phyloP scores from a whole-genome alignment of 2,888 invertebrate species.

The Nomada ferruginata region DNA sequence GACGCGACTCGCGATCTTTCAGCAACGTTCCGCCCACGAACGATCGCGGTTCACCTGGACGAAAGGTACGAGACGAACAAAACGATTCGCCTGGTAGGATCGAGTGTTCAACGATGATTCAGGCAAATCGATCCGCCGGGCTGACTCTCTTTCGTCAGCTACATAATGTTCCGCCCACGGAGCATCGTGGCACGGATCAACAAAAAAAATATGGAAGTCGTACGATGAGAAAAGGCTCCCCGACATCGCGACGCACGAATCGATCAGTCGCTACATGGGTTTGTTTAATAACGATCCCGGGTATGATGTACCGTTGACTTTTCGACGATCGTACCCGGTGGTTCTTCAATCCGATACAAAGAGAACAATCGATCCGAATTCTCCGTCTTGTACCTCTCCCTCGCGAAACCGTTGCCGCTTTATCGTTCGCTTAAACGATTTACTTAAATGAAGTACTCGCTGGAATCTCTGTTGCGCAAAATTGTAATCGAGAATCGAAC shows the following conservation, averaged over 20 bases:
- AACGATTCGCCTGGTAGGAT: conserved; percentile 41
- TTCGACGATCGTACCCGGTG: background rate
- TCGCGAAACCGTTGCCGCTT: too few relatives aligned
- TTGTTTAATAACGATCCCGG: conserved; percentile 36
- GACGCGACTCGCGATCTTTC: conserved; percentile 51
- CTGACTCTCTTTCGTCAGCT: conserved; percentile 61
- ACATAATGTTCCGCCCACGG: conserved; percentile 61
- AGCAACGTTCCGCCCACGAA: conserved; percentile 54
- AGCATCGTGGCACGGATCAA: background rate
- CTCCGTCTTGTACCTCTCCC: background rate
- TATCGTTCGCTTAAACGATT: too few relatives aligned
- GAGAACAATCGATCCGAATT: background rate
- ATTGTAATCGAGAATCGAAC: too few relatives aligned
- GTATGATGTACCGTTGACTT: background rate
- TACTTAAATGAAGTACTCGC: too few relatives aligned
- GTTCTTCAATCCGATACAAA: background rate
- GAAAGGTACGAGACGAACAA: conserved; percentile 15
- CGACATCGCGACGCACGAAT: conserved; percentile 41
- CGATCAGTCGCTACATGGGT: conserved; percentile 34
- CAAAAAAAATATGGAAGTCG: conserved; percentile 5
- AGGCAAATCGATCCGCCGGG: conserved; percentile 59
- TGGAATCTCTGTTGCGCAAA: too few relatives aligned
- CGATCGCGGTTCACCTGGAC: conserved; percentile 52
- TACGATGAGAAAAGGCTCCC: background rate
- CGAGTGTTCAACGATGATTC: conserved; percentile 59